Conservation (phyloP, 2,888 invertebrate genomes). For the Dorcus parallelipipedus region DNA sequence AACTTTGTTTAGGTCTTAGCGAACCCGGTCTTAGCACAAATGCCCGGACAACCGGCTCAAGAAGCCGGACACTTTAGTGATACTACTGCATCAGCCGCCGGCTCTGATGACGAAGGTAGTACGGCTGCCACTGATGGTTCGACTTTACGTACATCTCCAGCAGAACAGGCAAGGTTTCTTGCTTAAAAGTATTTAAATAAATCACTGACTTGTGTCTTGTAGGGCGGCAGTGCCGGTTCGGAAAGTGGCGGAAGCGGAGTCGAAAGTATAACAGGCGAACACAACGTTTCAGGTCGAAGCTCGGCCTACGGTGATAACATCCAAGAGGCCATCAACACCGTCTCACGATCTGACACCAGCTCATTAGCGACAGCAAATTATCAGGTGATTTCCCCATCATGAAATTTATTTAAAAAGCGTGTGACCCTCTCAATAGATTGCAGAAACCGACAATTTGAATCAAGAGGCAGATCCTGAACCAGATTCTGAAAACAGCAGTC, state of each 20-base stretch:
- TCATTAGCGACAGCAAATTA: constrained; percentile 52
- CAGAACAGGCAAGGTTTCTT: constrained; percentile 59
- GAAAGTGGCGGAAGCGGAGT: constrained; percentile 91
- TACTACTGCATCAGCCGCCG: constrained; percentile 80
- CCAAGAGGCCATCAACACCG: constrained; percentile 54
- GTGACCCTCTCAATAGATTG: constrained; percentile 18
- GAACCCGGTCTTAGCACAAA: constrained; percentile 23
- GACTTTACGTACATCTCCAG: constrained; percentile 80
- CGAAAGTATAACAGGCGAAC: constrained; percentile 85
- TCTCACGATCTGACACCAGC: constrained; percentile 56
- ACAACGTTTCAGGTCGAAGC: constrained; percentile 85
- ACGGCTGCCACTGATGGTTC: constrained; percentile 94
- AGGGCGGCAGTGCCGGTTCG: constrained; percentile 60
- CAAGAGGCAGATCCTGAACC: constrained; percentile 38
- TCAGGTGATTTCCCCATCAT: constrained; percentile 34
- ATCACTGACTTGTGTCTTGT: constrained; percentile 4
- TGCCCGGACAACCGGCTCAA: constrained; percentile 37
- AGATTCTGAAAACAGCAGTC: constrained; percentile 44
- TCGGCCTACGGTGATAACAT: constrained; percentile 82
- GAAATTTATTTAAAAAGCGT: too few relatives aligned
- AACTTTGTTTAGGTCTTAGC: constrained; percentile 8
- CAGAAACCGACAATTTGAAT: constrained; percentile 34
- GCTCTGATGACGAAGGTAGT: constrained; percentile 92
- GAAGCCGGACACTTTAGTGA: constrained; percentile 71
- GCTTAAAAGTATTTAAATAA: not conserved